These are phyloP conservation scores for Seriola rivoliana DNA, from an alignment of 2,113 vertebrate genomes.

Conservation along the genomic window DNA sequence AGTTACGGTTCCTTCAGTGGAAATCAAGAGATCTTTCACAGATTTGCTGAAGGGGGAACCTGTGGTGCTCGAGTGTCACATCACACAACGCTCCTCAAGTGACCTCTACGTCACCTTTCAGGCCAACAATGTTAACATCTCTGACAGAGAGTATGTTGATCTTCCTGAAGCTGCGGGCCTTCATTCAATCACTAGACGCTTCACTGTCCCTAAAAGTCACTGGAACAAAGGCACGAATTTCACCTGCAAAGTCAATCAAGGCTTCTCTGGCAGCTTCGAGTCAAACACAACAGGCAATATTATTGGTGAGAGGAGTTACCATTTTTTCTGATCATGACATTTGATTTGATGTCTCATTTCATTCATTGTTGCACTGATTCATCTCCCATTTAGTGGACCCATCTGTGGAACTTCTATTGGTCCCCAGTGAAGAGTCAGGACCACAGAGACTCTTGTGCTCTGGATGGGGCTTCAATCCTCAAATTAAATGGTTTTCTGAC, in stretches of 20 bases:
- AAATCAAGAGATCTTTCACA: slow-evolving; percentile 71
- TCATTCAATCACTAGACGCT: slow-evolving; percentile 39
- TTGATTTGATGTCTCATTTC: background rate
- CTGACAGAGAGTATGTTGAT: slow-evolving; percentile 29
- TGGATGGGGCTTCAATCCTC: slow-evolving; percentile 73
- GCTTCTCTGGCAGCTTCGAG: too few species aligned
- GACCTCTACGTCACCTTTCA: slow-evolving; percentile 68
- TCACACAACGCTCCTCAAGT: slow-evolving; percentile 56
- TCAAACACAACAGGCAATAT: too few species aligned
- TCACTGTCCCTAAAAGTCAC: background rate
- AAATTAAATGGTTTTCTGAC: slow-evolving; percentile 69
- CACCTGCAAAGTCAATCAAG: too few species aligned
- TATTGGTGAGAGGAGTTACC: slow-evolving; percentile 56
- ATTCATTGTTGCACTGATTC: background rate
- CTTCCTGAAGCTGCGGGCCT: slow-evolving; percentile 39
- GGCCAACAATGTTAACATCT: background rate
- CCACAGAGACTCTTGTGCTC: slow-evolving; percentile 68
- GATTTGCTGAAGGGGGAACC: slow-evolving; percentile 8
- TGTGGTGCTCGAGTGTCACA: slow-evolving; percentile 73
- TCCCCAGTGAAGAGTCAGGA: slow-evolving; percentile 31
- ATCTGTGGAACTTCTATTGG: slow-evolving; percentile 66
- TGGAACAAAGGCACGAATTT: background rate
- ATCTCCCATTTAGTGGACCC: slow-evolving; percentile 55
- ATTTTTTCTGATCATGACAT: background rate
- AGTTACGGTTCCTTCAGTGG: slow-evolving; percentile 53